Percentiles rank a stretch among this genome's conserved stretches.
phyloP scores from a whole-genome alignment of 2,113 vertebrate species.

The Chaetorhynchus papuensis region DNA sequence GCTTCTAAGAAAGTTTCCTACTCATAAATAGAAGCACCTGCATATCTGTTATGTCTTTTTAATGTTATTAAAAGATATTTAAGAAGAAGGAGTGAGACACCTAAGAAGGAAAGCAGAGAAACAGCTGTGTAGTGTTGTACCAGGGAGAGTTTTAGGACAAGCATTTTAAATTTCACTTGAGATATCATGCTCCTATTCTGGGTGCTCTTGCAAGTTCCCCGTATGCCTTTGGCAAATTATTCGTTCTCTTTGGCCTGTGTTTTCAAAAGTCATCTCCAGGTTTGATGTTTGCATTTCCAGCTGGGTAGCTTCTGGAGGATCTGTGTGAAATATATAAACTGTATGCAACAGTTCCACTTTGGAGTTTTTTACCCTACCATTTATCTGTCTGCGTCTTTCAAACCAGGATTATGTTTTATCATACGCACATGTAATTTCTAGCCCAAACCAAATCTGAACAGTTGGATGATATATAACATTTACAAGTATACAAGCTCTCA shows the following conservation, averaged over 20 bases:
- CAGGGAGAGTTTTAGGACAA: not conserved
- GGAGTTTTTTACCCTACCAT: not conserved
- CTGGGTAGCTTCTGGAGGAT: not conserved
- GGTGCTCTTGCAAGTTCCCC: not conserved
- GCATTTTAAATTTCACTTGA: not conserved
- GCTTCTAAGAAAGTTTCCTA: conserved; percentile 2
- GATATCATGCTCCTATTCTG: not conserved
- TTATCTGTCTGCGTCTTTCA: not conserved
- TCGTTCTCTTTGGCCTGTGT: not conserved
- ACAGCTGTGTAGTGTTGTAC: not conserved
- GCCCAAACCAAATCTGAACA: not conserved
- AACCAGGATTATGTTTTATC: not conserved
- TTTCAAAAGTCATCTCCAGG: not conserved
- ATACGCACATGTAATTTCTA: not conserved
- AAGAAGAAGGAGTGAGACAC: not conserved
- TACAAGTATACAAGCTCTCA: not conserved
- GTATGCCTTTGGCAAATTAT: not conserved
- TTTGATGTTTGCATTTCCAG: not conserved
- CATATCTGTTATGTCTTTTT: not conserved
- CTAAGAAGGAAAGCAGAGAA: not conserved
- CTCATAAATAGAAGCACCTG: not conserved
- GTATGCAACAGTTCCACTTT: not conserved
- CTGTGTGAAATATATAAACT: not conserved
- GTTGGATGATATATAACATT: not conserved
- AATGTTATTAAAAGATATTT: not conserved